Conservation (phyloP, 2,113 vertebrate species). For the Eulacestoma nigropectus region DNA sequence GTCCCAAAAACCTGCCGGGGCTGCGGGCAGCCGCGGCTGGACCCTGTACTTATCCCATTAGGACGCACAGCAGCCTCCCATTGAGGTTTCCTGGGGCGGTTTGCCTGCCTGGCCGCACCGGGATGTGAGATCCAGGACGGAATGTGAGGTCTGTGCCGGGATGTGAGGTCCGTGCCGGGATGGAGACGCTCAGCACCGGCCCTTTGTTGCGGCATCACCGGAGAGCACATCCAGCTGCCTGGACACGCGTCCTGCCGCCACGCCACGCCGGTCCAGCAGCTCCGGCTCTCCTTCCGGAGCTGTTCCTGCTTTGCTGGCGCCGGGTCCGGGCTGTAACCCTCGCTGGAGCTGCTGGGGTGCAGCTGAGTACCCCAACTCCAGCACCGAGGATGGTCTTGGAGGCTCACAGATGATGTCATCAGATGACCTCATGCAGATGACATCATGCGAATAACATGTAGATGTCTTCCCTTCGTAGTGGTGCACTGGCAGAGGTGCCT, state of each 20-base stretch:
- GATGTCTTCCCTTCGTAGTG: not conserved
- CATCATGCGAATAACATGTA: not conserved
- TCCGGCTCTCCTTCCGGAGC: not conserved
- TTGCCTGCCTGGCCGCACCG: conserved; percentile 8
- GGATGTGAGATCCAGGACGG: not conserved
- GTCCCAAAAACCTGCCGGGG: not conserved
- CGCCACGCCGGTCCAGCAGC: not conserved
- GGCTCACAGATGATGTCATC: not conserved
- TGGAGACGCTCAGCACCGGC: not conserved
- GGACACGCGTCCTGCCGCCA: accelerated
- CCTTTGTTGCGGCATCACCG: not conserved
- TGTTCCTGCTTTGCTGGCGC: not conserved
- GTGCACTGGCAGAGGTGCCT: not conserved
- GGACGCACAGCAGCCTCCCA: not conserved
- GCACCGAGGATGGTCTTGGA: not conserved
- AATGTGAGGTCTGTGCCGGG: accelerated
- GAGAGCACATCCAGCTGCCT: not conserved
- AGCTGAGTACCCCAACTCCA: not conserved
- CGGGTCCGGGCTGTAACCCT: not conserved
- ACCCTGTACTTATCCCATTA: conserved; percentile 74
- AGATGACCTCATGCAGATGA: not conserved
- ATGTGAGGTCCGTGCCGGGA: not conserved
- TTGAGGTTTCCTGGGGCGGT: conserved; percentile 71
- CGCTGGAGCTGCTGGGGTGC: not conserved
- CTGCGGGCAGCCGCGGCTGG: conserved; percentile 32